phyloP scores from a whole-genome alignment of 2,113 vertebrate genomes.

The Stegostoma tigrinum region DNA sequence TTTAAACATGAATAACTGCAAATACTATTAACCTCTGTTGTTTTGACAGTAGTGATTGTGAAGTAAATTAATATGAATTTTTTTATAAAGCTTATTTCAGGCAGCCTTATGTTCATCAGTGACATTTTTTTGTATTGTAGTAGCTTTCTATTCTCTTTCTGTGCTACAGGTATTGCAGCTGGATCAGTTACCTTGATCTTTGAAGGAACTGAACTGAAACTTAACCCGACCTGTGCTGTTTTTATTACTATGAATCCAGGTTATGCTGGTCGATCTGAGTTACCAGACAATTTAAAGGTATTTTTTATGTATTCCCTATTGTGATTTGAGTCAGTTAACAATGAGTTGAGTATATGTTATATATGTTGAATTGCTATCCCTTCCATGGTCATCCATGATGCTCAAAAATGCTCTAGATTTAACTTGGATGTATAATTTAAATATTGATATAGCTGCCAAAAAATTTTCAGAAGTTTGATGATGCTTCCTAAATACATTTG shows the following conservation, averaged over 20 bases:
- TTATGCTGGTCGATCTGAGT: slow-evolving; percentile 80
- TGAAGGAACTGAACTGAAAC: slow-evolving; percentile 78
- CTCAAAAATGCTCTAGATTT: neutral
- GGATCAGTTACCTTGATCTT: slow-evolving; percentile 66
- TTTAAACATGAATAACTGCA: neutral
- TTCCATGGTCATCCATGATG: neutral
- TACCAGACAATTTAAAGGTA: slow-evolving; percentile 86
- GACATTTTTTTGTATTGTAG: neutral
- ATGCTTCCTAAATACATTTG: neutral
- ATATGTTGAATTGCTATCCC: neutral
- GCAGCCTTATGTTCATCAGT: neutral
- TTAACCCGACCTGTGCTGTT: slow-evolving; percentile 79
- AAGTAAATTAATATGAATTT: neutral
- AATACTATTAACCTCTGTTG: neutral
- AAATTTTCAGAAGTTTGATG: neutral
- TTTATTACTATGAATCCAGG: slow-evolving; percentile 93
- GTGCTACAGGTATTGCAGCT: slow-evolving; percentile 64
- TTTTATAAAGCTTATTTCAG: neutral
- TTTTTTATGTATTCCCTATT: neutral
- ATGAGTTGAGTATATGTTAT: neutral
- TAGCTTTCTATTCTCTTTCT: slow-evolving; percentile 32
- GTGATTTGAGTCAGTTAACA: neutral
- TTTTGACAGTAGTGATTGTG: neutral
- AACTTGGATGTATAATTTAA: neutral
- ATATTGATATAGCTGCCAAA: too few relatives aligned